Evolutionary conservation across 2,113 vertebrate genomes (phyloP), one percentile per base, ranked within the genome.

Genomic region (Dunckerocampus dactyliophorus): DNA sequence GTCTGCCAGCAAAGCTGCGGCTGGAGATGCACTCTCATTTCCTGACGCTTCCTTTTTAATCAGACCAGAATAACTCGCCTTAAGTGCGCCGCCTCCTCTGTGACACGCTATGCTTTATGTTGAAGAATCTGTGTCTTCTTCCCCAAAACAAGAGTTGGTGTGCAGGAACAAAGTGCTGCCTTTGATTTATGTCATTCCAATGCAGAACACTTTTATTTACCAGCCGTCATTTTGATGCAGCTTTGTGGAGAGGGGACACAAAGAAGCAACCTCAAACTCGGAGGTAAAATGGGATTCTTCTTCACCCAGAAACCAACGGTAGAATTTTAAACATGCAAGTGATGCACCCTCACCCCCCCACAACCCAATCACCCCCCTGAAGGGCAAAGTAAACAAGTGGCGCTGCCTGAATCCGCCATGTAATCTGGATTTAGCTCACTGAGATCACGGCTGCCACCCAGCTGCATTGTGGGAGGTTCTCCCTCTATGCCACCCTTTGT

Each of bases 401-500:
- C 85, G 68, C 88, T 90, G 91, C 69, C 86, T 87, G 85, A 76
- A 93, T 92, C 90, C 89, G 89, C 89, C 91, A 92, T 92, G 92
- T 93, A 92, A 94, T 95, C 87, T 92, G 89, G 90, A 89, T 91
- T 93, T 90, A 91, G 87, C 69, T 70, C 81, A 86, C 79, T 87
- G 81, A 91, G 90, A 90, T 91, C 90, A 81, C 85, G 88, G 71
- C 85, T 82, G 79, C 85, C 84, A 77, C 83, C 89, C 89, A 88
- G 89, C 77, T 80, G 76, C 92, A 65, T 69, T 48, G 88, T 93
- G 90, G 92, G 92, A 91, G 90, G 90, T 81, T 87, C 85, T 65
- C 84, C 88, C 86, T 94, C 91, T 89, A 89, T 88, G 85, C 82
- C 82, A 92, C 87, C 89, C 89, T 93, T 93, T 92, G 90, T 93